phyloP scores from a whole-genome alignment of 2,888 invertebrate genomes.

The Caenorhabditis uteleia region DNA sequence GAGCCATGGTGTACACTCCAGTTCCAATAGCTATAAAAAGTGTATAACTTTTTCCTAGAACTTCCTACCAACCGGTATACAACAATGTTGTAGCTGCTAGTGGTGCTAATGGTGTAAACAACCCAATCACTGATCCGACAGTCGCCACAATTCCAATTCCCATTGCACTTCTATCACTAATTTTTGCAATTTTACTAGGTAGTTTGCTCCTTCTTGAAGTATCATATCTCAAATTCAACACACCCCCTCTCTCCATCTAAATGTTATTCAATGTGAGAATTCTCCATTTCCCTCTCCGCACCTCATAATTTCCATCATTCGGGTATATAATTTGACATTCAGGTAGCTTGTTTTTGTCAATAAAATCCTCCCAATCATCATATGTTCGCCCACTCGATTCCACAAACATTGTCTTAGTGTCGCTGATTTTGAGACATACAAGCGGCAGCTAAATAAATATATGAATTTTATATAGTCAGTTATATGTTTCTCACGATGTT shows the following conservation, averaged over 20 bases:
- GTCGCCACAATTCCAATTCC: slow-evolving; percentile 43
- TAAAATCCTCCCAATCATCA: slow-evolving; percentile 41
- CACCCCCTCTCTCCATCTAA: slow-evolving; percentile 28
- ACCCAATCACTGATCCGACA: slow-evolving; percentile 35
- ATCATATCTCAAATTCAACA: slow-evolving; percentile 33
- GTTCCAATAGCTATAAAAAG: slow-evolving; percentile 29
- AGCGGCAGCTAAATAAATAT: slow-evolving; percentile 23
- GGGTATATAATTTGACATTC: slow-evolving; percentile 38
- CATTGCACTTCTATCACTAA: slow-evolving; percentile 34
- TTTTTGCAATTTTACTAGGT: slow-evolving; percentile 37
- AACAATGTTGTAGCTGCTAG: slow-evolving; percentile 34
- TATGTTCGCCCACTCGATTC: slow-evolving; percentile 38
- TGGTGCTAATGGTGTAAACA: slow-evolving; percentile 39
- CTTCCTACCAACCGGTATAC: slow-evolving; percentile 15
- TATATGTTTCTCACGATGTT: slow-evolving; percentile 17
- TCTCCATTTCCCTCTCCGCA: no score
- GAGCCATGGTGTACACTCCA: slow-evolving; percentile 36
- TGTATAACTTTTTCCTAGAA: background rate
- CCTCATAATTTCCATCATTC: slow-evolving; percentile 32
- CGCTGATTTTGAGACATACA: slow-evolving; percentile 24
- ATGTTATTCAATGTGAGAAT: no score
- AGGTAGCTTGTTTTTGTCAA: slow-evolving; percentile 36
- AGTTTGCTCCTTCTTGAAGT: slow-evolving; percentile 30
- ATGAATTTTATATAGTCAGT: background rate
- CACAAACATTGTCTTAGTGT: slow-evolving; percentile 22